phyloP scores from a whole-genome alignment of 2,888 invertebrate species.

The Tetramorium bicarinatum region DNA sequence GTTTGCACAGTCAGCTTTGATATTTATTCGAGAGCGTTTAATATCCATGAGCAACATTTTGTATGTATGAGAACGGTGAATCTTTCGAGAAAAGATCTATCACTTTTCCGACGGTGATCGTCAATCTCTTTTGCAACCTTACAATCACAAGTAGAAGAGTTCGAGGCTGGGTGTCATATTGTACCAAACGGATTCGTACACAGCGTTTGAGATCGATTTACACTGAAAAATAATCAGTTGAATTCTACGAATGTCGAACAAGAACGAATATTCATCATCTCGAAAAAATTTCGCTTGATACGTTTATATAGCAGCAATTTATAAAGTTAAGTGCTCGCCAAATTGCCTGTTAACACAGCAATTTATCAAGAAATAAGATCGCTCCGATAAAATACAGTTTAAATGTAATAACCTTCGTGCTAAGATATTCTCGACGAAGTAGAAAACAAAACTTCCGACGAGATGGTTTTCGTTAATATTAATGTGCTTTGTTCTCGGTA shows the following conservation, averaged over 20 bases:
- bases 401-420: neutral
- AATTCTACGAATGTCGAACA: slow-evolving; percentile 1
- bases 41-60: slow-evolving; percentile 22
- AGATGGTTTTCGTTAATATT: slow-evolving; percentile 1
- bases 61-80: slow-evolving; percentile 46
- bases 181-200: slow-evolving; percentile 31
- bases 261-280: neutral
- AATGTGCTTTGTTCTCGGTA: neutral
- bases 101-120: slow-evolving; percentile 64
- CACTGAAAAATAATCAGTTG: neutral
- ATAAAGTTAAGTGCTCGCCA: neutral
- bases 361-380: neutral
- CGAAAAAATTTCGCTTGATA: neutral
- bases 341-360: neutral
- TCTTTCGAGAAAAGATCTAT: slow-evolving; percentile 59
- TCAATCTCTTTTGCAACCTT: slow-evolving; percentile 58
- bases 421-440: neutral
- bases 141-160: slow-evolving; percentile 13
- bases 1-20: slow-evolving; percentile 4
- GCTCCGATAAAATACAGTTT: neutral
- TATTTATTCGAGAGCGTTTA: slow-evolving; percentile 9
- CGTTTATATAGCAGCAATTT: neutral
- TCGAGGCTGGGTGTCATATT: slow-evolving; percentile 9
- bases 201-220: neutral
- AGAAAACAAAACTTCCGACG: neutral